Evolutionary conservation across 2,888 invertebrate species (phyloP), one percentile per base, ranked within the genome.

Genomic region (Monopis laevigella): DNA sequence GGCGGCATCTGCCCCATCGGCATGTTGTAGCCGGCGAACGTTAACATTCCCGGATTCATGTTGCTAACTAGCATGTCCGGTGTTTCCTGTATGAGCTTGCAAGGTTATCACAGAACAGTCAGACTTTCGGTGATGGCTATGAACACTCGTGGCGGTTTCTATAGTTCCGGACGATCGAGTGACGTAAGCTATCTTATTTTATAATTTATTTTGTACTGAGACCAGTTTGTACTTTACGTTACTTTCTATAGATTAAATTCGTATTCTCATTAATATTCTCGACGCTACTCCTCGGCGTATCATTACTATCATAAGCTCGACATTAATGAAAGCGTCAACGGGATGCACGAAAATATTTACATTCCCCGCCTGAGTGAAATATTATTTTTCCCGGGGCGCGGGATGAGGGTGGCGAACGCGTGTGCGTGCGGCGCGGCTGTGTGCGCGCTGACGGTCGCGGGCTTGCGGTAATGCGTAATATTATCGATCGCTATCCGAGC

Each of bases 401-500:
- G 16, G 40, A 21, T 10, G 12, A 11, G 36, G 21, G 39, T 18
- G 42, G 14, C 28, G 38, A 7, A 3, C 6, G 16, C 17, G 40
- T 11, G 40, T 14, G 43, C 26, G 39, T 17, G 13, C 13, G 13
- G 36, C 36, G 36, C 36, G 46, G 47, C 19, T 39, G 65, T 58
- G 65, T 59, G 63, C 56, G 65, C 56, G 48, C 42, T 21, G 36
- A 18, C 36, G 19, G 48, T 62, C 64, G 40, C 40, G 60, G 36
- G 58, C 58, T 62, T 61, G 45, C 41, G 43, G 70, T 78, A 78
- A 77, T 73, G 80, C 81, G 81, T 81, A 78, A 74, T 80, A 72
- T 62, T 81, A 81, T 82, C 78, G 81, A 81, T 81, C 80, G 66
- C 60, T 62, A 74, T 77, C 75, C 65, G 71, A 72, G 66, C 66